Conservation (phyloP, 1,140 invertebrate genomes). For the Anthonomus grandis region DNA sequence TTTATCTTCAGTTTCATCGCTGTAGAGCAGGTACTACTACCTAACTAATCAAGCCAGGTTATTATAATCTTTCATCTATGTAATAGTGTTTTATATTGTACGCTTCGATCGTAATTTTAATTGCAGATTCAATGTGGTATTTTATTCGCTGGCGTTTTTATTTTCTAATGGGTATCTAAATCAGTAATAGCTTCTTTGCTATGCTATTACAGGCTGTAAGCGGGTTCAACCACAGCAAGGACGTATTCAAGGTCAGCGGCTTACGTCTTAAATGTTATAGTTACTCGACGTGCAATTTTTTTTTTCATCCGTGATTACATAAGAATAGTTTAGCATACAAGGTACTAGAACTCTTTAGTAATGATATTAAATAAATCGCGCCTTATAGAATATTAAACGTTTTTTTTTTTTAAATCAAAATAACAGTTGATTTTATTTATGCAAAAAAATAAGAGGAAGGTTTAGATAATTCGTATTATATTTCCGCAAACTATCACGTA, state of each 20-base stretch:
- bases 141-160: not conserved
- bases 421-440: too few relatives aligned
- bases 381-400: too few relatives aligned
- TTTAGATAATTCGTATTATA: too few relatives aligned
- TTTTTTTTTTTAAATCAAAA: too few relatives aligned
- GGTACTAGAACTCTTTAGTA: too few relatives aligned
- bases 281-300: not conserved
- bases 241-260: conserved; percentile 3
- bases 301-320: too few relatives aligned
- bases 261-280: not conserved
- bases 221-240: conserved; percentile 4
- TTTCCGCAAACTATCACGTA: too few relatives aligned
- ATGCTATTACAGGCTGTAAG: too few relatives aligned
- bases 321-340: too few relatives aligned
- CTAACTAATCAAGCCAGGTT: conserved; percentile 7
- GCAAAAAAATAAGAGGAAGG: too few relatives aligned
- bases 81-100: conserved; percentile 4
- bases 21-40: not conserved
- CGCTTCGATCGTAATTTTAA: conserved; percentile 1
- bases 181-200: conserved; percentile 1
- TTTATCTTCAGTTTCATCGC: conserved; percentile 1
- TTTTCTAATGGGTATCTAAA: conserved; percentile 7
- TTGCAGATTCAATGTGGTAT: conserved; percentile 10
- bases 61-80: conserved; percentile 3
- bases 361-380: too few relatives aligned